A percentile compares a stretch with the other conserved stretches of the same genome.
phyloP scores from a whole-genome alignment of 2,888 invertebrate genomes.

The Drosophila rellima region DNA sequence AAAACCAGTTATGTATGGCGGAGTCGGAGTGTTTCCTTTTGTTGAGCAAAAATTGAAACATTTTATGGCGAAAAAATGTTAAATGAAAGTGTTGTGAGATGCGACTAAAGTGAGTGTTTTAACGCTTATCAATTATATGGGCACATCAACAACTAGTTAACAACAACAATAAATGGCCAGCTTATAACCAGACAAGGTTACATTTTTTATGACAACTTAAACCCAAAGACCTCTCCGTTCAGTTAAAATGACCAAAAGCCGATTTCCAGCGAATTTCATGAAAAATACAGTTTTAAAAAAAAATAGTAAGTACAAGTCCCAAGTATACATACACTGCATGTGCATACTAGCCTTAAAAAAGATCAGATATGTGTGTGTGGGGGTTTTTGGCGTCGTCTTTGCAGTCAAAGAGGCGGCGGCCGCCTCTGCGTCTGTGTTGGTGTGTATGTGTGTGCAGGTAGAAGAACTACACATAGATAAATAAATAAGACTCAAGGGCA shows the following conservation, averaged over 20 bases:
- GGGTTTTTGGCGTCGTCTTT: constrained; percentile 60
- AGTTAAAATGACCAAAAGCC: constrained; percentile 40
- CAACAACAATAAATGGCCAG: constrained; percentile 36
- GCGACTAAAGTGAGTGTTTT: constrained; percentile 36
- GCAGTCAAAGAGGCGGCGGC: constrained; percentile 56
- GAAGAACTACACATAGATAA: constrained; percentile 40
- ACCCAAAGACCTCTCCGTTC: constrained; percentile 18
- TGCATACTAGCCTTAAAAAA: constrained; percentile 45
- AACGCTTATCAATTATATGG: constrained; percentile 59
- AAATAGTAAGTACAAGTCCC: constrained; percentile 61
- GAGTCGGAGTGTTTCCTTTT: constrained; percentile 65
- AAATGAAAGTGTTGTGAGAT: constrained; percentile 72
- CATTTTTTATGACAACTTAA: constrained; percentile 41
- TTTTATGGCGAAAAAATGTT: constrained; percentile 64
- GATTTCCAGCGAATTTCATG: constrained; percentile 60
- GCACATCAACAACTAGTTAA: constrained; percentile 34
- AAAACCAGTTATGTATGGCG: constrained; percentile 72
- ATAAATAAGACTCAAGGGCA: constrained; percentile 73
- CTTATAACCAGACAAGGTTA: constrained; percentile 51
- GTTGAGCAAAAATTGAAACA: constrained; percentile 50
- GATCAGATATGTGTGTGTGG: neutral
- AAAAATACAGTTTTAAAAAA: constrained; percentile 33
- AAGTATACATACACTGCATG: constrained; percentile 56
- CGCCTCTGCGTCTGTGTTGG: constrained; percentile 31
- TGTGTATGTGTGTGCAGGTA: constrained; percentile 59